Base-by-base conservation (phyloP, 2,113 vertebrate species). In the Apodemus speciosus region DNA sequence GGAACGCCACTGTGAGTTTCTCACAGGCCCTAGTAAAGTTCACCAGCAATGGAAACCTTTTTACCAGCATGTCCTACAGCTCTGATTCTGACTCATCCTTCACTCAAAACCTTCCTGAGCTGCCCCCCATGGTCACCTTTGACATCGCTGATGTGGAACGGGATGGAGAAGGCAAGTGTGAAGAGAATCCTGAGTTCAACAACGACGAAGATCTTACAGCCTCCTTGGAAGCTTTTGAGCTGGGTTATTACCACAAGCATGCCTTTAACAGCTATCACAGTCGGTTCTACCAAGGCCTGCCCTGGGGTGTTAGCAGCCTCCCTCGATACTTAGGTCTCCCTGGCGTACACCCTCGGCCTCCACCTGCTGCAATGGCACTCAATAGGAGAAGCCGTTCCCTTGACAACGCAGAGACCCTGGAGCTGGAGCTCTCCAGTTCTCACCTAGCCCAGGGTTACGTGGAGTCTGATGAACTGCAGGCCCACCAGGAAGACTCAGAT, bases 51-150 rank as follows among this genome's bases (percentile, higher is more conserved):
- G 98, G 99, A 51, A 98, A 98, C 75, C 98, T 99, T 86, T 98
- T 99, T 86, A 98, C 98, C 66, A 98, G 98, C 97, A 98, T 99
- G 89, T 99, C 99, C 0, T 98, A 98, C 1, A 98, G 98, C 88
- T 98, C 98, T 0, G 98, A 98, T 89, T 98, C 98, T 0, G 98
- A 98, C 90, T 98, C 99, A 0, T 98, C 98, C 53, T 99, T 99
- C 94, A 98, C 99, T 76, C 98, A 99, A 91, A 99, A 99, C 92
- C 98, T 99, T 76, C 98, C 99, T 2, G 98, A 98, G 87, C 98
- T 99, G 53, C 99, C 99, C 0, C 98, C 99, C 69, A 99, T 99
- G 97, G 99, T 99, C 90, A 99, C 99, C 0, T 99, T 99, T 27
- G 99, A 99, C 25, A 98, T 99, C 0, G 99, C 99, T 1, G 99